These are phyloP conservation scores for Anguilla obscura DNA, from an alignment of 2,797 vertebrate species.

Conservation along the genomic window DNA sequence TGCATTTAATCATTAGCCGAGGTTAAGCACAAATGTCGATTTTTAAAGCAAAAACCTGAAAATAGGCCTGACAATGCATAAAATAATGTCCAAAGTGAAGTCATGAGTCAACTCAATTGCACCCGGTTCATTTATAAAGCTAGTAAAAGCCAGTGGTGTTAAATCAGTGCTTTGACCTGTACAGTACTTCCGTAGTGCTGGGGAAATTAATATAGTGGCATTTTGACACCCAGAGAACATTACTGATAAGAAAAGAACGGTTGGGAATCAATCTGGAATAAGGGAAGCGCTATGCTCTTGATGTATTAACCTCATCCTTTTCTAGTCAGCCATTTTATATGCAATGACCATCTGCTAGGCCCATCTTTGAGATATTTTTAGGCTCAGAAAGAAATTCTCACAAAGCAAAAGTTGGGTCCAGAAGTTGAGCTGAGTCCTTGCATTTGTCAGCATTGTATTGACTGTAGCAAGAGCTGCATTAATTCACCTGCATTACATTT, in stretches of 20 bases:
- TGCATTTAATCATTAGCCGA: background rate
- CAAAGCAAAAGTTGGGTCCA: background rate
- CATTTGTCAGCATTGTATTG: background rate
- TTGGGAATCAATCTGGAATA: conserved; percentile 14
- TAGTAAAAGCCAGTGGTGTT: background rate
- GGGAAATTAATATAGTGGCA: background rate
- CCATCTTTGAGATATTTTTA: background rate
- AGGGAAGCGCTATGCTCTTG: background rate
- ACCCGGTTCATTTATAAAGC: background rate
- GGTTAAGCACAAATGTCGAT: background rate
- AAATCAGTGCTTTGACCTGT: background rate
- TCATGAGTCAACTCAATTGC: background rate
- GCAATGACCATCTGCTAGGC: conserved; percentile 18
- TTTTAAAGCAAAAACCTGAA: background rate
- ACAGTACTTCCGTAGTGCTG: background rate
- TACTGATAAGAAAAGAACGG: background rate
- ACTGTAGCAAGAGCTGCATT: background rate
- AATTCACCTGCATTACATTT: background rate
- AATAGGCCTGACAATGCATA: background rate
- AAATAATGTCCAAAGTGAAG: background rate
- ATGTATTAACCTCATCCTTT: conserved; percentile 6
- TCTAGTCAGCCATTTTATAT: conserved; percentile 20
- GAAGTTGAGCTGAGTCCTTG: background rate
- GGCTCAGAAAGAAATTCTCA: background rate
- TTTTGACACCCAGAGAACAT: background rate